Evolutionary conservation across 2,797 vertebrate species (phyloP), one percentile per base, ranked within the genome.

Genomic region (Argentina silus): DNA sequence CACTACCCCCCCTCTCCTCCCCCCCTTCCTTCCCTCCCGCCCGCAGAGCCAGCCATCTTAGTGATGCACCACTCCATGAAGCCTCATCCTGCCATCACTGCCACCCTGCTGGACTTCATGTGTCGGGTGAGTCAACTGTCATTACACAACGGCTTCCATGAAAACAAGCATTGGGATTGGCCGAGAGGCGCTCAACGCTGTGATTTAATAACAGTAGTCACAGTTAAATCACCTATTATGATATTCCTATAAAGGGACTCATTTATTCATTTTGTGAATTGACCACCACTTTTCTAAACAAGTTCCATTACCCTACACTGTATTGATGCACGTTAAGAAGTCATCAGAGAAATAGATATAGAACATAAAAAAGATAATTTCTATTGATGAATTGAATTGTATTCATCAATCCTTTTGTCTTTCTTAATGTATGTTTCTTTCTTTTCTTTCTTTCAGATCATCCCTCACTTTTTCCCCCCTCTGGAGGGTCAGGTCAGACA

Each of bases 21-120:
- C 62, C 12, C 59, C 7, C 67, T 8, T 55, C 0, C 69, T 5
- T 43, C 6, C 57, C 6, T 64, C 6, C 66, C n/a, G 67, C 3
- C 67, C 36, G 55, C 87, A 99, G 97, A 99, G 14, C 97, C 97
- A 0, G 97, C 97, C 74, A 99, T 99, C 83, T 86, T 99, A 78
- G 97, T 99, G 81, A 99, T 98, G 97, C 97, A 99, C 74, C 97
- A 99, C 91, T 99, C 97, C 81, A 99, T 99, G 97, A 98, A 98
- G 82, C 97, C 97, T 14, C 97, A 99, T 84, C 97, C 97, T 7
- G 97, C 97, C 82, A 99, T 99, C 93, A 99, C 97, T 0, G 97
- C 97, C 81, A 99, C 97, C 0, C 93, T 99, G 77, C 93, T 99
- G 91, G 97, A 98, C 80, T 99, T 99, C 91, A 98, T 99, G 96